Conservation (phyloP, 53 echinoderm and acorn worm genomes). For the Echinarachnius parma region DNA sequence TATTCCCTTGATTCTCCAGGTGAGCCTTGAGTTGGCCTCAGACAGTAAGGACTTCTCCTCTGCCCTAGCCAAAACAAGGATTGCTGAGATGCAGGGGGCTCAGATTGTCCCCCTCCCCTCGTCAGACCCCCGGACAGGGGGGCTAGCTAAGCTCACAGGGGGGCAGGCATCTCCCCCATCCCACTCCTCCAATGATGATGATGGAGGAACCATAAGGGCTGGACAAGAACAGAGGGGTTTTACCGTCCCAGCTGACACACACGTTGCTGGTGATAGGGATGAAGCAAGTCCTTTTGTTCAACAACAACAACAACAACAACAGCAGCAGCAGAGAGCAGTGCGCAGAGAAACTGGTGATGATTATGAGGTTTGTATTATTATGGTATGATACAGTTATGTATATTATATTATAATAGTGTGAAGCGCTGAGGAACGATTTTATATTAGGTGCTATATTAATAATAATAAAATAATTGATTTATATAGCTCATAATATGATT, state of each 20-base stretch:
- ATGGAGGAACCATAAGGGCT: neutral
- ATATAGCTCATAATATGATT: no score
- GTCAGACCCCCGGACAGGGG: constrained; percentile 16
- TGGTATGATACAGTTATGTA: no score
- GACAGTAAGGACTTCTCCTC: constrained; percentile 86
- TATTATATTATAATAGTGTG: no score
- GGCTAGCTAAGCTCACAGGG: neutral
- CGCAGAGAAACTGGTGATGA: no score
- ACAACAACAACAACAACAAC: neutral
- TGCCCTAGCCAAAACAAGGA: constrained; percentile 80
- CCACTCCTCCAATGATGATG: neutral
- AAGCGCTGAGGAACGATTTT: no score
- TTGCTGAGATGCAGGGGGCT: constrained; percentile 90
- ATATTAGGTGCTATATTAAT: no score
- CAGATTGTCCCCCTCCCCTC: constrained; percentile 74
- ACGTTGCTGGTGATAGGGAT: neutral
- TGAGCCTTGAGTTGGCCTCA: constrained; percentile 83
- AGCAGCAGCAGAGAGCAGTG: neutral
- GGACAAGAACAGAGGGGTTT: neutral
- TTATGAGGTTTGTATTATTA: no score
- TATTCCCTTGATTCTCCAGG: constrained; percentile 28
- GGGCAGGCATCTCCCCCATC: constrained; percentile 7
- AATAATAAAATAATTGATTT: no score
- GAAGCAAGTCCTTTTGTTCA: neutral
- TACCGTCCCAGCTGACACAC: neutral